phyloP scores from a whole-genome alignment of 2,797 vertebrate species.

The Eulemur rubriventer region DNA sequence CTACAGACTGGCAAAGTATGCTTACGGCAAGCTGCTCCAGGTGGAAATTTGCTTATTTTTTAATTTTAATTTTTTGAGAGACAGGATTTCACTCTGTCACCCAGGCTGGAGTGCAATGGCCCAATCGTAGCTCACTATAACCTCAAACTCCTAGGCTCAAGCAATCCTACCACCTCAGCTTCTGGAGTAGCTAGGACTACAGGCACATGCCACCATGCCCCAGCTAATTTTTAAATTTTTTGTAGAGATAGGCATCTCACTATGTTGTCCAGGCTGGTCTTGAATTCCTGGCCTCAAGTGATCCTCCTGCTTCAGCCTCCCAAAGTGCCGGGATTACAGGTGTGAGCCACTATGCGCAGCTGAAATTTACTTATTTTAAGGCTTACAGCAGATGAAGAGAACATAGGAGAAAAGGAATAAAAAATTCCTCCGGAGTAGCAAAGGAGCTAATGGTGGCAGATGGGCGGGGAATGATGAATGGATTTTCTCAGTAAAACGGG shows the following conservation, averaged over 20 bases:
- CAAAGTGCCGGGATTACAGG: not conserved
- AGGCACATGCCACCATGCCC: not conserved
- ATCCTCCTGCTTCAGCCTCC: not conserved
- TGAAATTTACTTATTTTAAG: not conserved
- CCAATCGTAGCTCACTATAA: not conserved
- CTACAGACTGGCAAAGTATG: not conserved
- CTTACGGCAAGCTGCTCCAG: not conserved
- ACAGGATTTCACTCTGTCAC: not conserved
- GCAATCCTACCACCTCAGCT: not conserved
- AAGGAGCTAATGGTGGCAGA: not conserved
- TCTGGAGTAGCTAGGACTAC: not conserved
- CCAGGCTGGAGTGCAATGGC: not conserved
- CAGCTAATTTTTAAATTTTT: not conserved
- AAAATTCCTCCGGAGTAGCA: not conserved
- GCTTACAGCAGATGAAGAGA: not conserved
- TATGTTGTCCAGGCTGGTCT: not conserved
- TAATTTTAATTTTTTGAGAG: not conserved
- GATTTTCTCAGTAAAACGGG: not conserved
- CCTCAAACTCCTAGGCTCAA: not conserved
- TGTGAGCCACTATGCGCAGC: not conserved
- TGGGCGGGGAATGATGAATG: not conserved
- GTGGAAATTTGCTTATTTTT: not conserved
- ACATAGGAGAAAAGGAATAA: not conserved
- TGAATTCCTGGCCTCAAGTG: not conserved
- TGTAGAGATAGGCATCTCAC: not conserved